Evolutionary conservation across 2,888 invertebrate species (phyloP).

Genomic region (Furcula furcula): DNA sequence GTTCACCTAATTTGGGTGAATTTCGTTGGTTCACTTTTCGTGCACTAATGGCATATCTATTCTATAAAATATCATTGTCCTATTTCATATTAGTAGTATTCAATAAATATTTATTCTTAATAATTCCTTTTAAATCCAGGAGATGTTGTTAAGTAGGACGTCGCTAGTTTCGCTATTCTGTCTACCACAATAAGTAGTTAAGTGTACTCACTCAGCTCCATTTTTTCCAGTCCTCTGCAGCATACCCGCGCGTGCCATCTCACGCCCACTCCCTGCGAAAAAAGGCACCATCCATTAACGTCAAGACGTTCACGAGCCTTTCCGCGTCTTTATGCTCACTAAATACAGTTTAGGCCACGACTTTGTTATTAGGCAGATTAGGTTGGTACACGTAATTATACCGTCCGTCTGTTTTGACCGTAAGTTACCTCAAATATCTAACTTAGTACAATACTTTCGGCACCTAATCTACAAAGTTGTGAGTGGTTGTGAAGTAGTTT

Average conservation of each 20-base stretch:
- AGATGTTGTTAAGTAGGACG: background rate
- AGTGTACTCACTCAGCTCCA: constrained; percentile 86
- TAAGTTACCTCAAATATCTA: too few species aligned
- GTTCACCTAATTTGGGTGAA: too few species aligned
- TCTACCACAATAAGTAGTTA: constrained; percentile 6
- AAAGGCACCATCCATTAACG: constrained; percentile 66
- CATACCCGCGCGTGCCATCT: constrained; percentile 90
- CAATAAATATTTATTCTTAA: too few species aligned
- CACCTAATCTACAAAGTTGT: too few species aligned
- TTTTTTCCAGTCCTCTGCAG: constrained; percentile 88
- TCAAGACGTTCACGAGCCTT: constrained; percentile 53
- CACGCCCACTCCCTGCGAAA: constrained; percentile 82
- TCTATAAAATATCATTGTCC: too few species aligned
- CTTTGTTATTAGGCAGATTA: constrained; percentile 50
- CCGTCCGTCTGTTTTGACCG: constrained; percentile 15
- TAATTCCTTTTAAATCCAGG: too few species aligned
- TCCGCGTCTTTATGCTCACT: constrained; percentile 60
- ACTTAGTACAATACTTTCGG: too few species aligned
- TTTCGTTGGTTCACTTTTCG: too few species aligned
- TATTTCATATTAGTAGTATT: too few species aligned
- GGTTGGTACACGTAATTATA: constrained; percentile 39
- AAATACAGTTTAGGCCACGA: constrained; percentile 51
- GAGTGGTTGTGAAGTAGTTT: too few species aligned
- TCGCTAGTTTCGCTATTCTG: background rate
- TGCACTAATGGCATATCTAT: too few species aligned